A percentile compares a stretch with the other conserved stretches of the same genome.
These are phyloP conservation scores for Lasiommata megera DNA, from an alignment of 2,888 invertebrate genomes.

Conservation along the genomic window DNA sequence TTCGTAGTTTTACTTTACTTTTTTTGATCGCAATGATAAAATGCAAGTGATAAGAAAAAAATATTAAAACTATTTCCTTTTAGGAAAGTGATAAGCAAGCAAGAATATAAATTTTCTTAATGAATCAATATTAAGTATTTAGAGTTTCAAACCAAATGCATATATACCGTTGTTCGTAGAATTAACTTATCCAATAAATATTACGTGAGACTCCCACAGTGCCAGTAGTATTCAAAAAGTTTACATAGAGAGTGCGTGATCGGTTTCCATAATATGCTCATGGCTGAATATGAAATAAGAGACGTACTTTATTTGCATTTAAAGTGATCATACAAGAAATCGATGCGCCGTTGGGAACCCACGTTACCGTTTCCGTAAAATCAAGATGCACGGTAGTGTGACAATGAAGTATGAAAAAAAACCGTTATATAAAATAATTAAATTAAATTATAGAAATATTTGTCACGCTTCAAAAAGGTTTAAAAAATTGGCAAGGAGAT, in stretches of 20 bases:
- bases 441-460: too few species aligned
- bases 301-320: slow-evolving; percentile 52
- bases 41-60: too few species aligned
- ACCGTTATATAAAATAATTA: too few species aligned
- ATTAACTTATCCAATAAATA: slow-evolving; percentile 14
- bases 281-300: slow-evolving; percentile 36
- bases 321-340: slow-evolving; percentile 56
- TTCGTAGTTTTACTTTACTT: too few species aligned
- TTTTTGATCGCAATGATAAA: too few species aligned
- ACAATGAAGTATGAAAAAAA: not conserved
- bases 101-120: too few species aligned
- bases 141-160: not conserved
- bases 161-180: slow-evolving; percentile 2
- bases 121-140: too few species aligned
- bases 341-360: slow-evolving; percentile 55
- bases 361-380: slow-evolving; percentile 64
- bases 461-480: too few species aligned
- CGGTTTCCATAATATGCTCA: slow-evolving; percentile 21
- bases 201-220: slow-evolving; percentile 10
- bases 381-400: not conserved
- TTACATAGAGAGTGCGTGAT: slow-evolving; percentile 16
- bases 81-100: not conserved
- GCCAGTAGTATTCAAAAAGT: slow-evolving; percentile 15
- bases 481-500: too few species aligned
- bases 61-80: not conserved